phyloP scores from a whole-genome alignment of 2,888 invertebrate genomes.

The Melolontha melolontha region DNA sequence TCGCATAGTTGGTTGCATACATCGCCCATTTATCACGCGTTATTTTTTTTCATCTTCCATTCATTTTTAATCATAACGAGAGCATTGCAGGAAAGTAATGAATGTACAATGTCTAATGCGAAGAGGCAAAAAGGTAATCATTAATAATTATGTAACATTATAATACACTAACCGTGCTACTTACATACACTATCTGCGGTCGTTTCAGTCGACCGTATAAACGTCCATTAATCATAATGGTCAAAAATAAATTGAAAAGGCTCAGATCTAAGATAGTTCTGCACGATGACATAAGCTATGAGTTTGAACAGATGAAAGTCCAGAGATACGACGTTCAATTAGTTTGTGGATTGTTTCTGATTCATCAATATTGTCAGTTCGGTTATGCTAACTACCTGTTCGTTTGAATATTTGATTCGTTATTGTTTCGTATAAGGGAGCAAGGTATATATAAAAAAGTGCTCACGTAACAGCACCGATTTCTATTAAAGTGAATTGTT shows the following conservation, averaged over 20 bases:
- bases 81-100: background rate
- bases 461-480: too few species aligned
- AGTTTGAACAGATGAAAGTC: constrained; percentile 40
- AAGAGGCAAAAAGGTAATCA: constrained; percentile 17
- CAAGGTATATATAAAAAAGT: too few species aligned
- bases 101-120: background rate
- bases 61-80: background rate
- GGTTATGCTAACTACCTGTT: constrained; percentile 30
- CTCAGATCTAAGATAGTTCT: constrained; percentile 40
- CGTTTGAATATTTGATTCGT: constrained; percentile 8
- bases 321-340: constrained; percentile 41
- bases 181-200: constrained; percentile 36
- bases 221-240: constrained; percentile 38
- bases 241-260: constrained; percentile 42
- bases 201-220: constrained; percentile 29
- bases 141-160: constrained; percentile 38
- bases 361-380: constrained; percentile 39
- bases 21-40: constrained; percentile 3
- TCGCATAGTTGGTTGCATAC: constrained; percentile 25
- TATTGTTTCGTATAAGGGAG: too few species aligned
- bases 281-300: constrained; percentile 40
- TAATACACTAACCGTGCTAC: constrained; percentile 39
- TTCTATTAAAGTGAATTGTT: too few species aligned
- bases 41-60: constrained; percentile 12
- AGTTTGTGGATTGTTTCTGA: constrained; percentile 38